A percentile compares a stretch with the other conserved stretches of the same genome.
These are phyloP conservation scores for Hypothenemus hampei DNA, from an alignment of 1,140 invertebrate species.

Conservation along the genomic window DNA sequence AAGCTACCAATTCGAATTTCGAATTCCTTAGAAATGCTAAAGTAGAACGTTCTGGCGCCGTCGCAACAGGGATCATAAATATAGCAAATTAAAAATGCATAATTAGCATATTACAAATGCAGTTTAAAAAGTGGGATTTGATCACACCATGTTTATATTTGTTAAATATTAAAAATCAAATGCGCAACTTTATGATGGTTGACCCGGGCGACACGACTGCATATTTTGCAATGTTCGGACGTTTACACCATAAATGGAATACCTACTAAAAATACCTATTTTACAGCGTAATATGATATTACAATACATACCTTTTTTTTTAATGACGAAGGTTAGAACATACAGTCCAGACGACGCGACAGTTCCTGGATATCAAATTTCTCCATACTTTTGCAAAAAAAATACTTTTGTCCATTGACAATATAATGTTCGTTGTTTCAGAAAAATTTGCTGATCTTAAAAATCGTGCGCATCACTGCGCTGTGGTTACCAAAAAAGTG, in stretches of 20 bases:
- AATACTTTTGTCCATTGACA: too few species aligned
- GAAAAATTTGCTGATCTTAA: too few species aligned
- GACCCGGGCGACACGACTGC: neutral
- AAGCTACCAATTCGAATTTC: conserved; percentile 2
- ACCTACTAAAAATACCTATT: neutral
- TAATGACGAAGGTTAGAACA: too few species aligned
- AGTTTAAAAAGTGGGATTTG: neutral
- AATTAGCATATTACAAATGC: neutral
- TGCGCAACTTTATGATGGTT: conserved; percentile 3
- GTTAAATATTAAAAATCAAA: neutral
- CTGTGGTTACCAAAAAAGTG: too few species aligned
- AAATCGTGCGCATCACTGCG: too few species aligned
- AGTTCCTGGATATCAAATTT: too few species aligned
- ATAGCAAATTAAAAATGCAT: neutral
- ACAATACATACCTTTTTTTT: too few species aligned
- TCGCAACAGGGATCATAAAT: neutral
- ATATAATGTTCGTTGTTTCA: too few species aligned
- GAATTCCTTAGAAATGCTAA: neutral
- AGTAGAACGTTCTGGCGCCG: neutral
- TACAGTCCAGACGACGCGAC: too few species aligned
- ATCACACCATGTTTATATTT: neutral
- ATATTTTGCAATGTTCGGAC: neutral
- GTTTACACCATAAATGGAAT: neutral
- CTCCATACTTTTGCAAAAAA: too few species aligned
- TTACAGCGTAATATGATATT: too few species aligned